Conservation (phyloP, 2,113 vertebrate genomes). For the Sphaerodactylus townsendi region DNA sequence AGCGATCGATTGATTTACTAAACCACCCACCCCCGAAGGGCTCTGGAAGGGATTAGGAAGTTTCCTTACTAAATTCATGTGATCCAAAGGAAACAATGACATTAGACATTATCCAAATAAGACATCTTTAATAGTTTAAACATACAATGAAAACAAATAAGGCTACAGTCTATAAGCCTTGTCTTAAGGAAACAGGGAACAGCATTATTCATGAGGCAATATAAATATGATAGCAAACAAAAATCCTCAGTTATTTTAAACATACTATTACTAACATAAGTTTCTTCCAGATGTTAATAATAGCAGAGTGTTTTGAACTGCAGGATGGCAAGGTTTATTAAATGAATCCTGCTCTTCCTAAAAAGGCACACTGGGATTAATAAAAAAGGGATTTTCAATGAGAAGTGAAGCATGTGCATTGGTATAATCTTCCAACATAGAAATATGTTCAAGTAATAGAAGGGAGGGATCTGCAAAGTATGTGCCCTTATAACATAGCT, state of each 20-base stretch:
- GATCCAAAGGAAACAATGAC: not conserved
- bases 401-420: conserved; percentile 17
- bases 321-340: conserved; percentile 17
- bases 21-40: too few relatives aligned
- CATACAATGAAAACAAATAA: not conserved
- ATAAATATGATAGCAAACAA: conserved; percentile 37
- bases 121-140: not conserved
- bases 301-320: conserved; percentile 49
- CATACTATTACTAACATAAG: conserved; percentile 46
- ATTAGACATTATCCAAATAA: not conserved
- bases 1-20: too few relatives aligned
- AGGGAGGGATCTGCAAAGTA: conserved; percentile 2
- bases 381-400: conserved; percentile 47
- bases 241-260: conserved; percentile 28
- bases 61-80: not conserved
- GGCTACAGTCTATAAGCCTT: not conserved
- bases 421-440: conserved; percentile 32
- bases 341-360: conserved; percentile 46
- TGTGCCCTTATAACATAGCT: not conserved
- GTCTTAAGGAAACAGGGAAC: not conserved
- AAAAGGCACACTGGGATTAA: conserved; percentile 48
- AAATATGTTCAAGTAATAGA: conserved; percentile 20
- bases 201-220: not conserved
- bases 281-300: conserved; percentile 59
- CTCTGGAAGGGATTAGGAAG: too few relatives aligned